Percentiles rank a stretch among this genome's conserved stretches.
These are phyloP conservation scores for Crotalus viridis DNA, from an alignment of 2,113 vertebrate genomes.

Conservation along the genomic window DNA sequence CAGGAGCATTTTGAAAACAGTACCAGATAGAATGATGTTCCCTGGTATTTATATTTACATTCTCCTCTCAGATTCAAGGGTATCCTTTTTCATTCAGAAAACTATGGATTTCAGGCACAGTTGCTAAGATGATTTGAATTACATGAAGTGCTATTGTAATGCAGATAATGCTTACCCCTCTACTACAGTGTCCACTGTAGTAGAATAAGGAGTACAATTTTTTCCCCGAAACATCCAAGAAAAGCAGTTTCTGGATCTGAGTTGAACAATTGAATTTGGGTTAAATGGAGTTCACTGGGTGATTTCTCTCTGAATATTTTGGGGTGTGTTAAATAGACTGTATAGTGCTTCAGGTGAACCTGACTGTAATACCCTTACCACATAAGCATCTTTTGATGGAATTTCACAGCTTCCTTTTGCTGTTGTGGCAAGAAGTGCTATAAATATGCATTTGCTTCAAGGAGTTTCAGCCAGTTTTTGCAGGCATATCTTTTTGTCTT, in stretches of 20 bases:
- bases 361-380: not conserved
- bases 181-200: not conserved
- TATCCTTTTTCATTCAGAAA: not conserved
- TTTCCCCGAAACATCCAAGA: not conserved
- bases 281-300: not conserved
- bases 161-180: not conserved
- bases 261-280: not conserved
- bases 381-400: not conserved
- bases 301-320: not conserved
- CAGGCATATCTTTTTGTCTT: not conserved
- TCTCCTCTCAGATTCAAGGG: not conserved
- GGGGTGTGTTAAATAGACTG: not conserved
- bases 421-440: not conserved
- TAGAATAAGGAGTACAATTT: not conserved
- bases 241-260: not conserved
- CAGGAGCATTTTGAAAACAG: not conserved
- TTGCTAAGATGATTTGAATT: not conserved
- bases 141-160: not conserved
- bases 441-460: not conserved
- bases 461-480: not conserved
- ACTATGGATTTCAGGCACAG: not conserved
- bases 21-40: not conserved
- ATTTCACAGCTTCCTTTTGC: not conserved
- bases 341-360: not conserved
- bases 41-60: not conserved